phyloP scores from a whole-genome alignment of 92 coral and sea anemone genomes.

The Paramuricea clavata region DNA sequence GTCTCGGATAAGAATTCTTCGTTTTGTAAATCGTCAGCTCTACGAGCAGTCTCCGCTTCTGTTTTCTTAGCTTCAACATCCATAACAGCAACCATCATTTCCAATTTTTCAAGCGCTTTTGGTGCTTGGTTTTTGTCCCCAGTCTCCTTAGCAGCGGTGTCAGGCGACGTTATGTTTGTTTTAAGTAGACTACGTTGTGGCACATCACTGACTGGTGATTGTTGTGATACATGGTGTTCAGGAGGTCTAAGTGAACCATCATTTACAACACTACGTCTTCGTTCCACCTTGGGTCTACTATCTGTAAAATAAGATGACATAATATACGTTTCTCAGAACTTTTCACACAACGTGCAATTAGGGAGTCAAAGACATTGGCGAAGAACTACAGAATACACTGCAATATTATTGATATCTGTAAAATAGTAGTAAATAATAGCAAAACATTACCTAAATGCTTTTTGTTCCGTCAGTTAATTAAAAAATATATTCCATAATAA shows the following conservation, averaged over 20 bases:
- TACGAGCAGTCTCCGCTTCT: slow-evolving; percentile 83
- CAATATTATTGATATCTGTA: no score
- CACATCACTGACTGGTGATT: slow-evolving; percentile 28
- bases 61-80: slow-evolving; percentile 66
- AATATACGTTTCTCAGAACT: background rate
- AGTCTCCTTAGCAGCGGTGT: slow-evolving; percentile 19
- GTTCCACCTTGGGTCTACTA: slow-evolving; percentile 10
- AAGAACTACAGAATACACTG: no score
- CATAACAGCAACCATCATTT: slow-evolving; percentile 98
- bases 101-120: slow-evolving; percentile 92
- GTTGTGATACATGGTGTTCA: background rate
- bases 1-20: slow-evolving; percentile 31
- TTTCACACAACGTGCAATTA: no score
- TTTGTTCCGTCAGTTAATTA: no score
- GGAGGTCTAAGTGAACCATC: background rate
- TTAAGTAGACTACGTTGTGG: background rate
- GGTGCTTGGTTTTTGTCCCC: slow-evolving; percentile 45
- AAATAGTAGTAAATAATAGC: no score
- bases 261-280: background rate
- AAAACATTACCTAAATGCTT: no score
- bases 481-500: no score
- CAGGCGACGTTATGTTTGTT: background rate
- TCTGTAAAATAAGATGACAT: background rate
- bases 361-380: no score
- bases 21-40: slow-evolving; percentile 53